phyloP scores from a whole-genome alignment of 2,888 invertebrate genomes.

The Seira musarum region DNA sequence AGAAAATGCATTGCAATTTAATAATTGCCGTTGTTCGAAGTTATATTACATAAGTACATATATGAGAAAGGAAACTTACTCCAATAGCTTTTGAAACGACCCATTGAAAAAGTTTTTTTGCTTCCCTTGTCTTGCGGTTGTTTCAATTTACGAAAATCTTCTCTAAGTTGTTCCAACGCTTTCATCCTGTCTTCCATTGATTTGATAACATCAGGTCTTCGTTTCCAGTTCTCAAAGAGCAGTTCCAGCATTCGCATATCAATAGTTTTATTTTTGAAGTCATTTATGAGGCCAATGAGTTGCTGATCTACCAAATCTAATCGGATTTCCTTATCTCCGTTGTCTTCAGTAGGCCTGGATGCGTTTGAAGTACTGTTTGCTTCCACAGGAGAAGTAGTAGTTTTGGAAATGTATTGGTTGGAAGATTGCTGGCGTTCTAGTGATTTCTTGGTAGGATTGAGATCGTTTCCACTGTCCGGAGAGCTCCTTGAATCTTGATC shows the following conservation, averaged over 20 bases:
- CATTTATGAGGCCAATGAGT: conserved; percentile 88
- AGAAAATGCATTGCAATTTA: background rate
- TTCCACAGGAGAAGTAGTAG: background rate
- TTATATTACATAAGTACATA: no score
- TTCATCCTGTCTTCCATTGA: conserved; percentile 86
- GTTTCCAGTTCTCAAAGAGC: conserved; percentile 89
- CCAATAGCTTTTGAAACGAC: no score
- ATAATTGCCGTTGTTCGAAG: no score
- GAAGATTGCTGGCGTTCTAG: background rate
- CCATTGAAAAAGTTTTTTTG: no score
- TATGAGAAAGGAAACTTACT: no score
- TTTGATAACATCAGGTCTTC: conserved; percentile 88
- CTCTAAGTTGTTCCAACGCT: conserved; percentile 84
- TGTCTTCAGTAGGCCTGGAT: background rate
- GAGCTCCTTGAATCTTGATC: no score
- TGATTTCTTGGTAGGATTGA: no score
- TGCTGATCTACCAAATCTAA: conserved; percentile 76
- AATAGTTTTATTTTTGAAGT: conserved; percentile 87
- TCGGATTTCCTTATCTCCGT: background rate
- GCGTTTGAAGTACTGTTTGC: conserved; percentile 12
- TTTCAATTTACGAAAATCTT: conserved; percentile 77
- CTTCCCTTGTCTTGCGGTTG: background rate
- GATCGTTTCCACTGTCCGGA: no score
- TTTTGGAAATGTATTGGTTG: background rate
- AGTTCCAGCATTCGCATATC: conserved; percentile 89